A percentile compares a stretch with the other conserved stretches of the same genome.
phyloP scores from a whole-genome alignment of 35 echinoderm and acorn worm genomes.

The Apostichopus japonicus region DNA sequence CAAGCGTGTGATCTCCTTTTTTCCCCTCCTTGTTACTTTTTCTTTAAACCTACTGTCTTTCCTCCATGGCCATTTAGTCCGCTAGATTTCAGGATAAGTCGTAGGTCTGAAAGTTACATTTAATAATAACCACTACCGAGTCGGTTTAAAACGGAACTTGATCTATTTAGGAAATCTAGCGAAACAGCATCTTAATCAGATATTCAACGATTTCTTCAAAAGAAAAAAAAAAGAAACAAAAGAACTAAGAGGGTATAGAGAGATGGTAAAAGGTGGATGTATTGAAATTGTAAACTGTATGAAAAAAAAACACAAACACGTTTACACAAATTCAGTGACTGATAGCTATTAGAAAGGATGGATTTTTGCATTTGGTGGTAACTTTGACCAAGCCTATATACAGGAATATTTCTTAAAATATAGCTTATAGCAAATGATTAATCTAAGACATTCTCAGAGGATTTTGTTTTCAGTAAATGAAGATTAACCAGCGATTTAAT shows the following conservation, averaged over 20 bases:
- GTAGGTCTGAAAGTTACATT: background rate
- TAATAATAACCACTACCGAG: background rate
- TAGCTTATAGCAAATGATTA: no score
- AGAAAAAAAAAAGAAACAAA: no score
- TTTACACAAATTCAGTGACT: background rate
- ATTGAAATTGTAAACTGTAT: background rate
- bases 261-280: background rate
- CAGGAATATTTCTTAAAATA: no score
- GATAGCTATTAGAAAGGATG: no score
- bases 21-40: slow-evolving; percentile 3
- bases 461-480: no score
- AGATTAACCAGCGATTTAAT: no score
- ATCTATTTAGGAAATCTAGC: background rate
- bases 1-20: slow-evolving; percentile 13
- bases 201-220: background rate
- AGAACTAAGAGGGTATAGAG: background rate
- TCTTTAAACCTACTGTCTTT: background rate
- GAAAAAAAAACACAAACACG: background rate
- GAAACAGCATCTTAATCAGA: background rate
- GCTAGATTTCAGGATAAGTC: slow-evolving; percentile 11
- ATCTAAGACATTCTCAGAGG: no score
- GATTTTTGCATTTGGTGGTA: no score
- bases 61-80: no score
- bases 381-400: no score
- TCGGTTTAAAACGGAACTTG: background rate